Evolutionary conservation across 2,888 invertebrate species (phyloP).

Genomic region (Sarcophaga subvicina): DNA sequence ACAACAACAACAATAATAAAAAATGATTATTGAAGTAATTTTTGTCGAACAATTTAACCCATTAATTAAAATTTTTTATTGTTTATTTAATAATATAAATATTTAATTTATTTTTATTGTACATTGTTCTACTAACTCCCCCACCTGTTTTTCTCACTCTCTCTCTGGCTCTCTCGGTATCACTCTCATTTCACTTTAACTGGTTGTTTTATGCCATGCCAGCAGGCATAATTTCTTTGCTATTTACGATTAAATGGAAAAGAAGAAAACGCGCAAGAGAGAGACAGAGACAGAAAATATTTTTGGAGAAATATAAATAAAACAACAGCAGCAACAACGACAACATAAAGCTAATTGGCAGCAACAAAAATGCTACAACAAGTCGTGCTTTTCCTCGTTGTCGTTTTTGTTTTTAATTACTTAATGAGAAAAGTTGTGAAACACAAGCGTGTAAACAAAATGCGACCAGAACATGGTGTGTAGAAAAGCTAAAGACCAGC

Average conservation of each 20-base stretch:
- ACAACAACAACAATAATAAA: not conserved
- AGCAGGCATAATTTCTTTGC: slow-evolving; percentile 61
- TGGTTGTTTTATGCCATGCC: slow-evolving; percentile 38
- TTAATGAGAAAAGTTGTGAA: slow-evolving; percentile 42
- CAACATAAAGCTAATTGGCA: slow-evolving; percentile 33
- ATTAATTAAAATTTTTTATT: slow-evolving; percentile 66
- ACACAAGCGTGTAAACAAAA: not conserved
- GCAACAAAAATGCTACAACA: slow-evolving; percentile 16
- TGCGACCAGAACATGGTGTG: not conserved
- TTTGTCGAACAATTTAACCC: slow-evolving; percentile 67
- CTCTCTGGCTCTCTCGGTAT: not conserved
- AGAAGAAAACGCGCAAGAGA: not conserved
- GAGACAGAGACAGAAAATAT: not conserved
- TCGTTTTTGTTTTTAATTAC: slow-evolving; percentile 41
- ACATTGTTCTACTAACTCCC: not conserved
- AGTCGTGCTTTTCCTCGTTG: no score
- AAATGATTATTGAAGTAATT: slow-evolving; percentile 61
- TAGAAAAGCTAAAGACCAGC: not conserved
- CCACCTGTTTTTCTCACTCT: not conserved
- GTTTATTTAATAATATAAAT: slow-evolving; percentile 66
- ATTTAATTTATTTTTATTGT: slow-evolving; percentile 68
- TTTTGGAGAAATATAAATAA: not conserved
- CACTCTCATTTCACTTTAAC: slow-evolving; percentile 5
- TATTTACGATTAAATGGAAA: slow-evolving; percentile 39
- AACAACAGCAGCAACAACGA: slow-evolving; percentile 19